Evolutionary conservation across 1,140 invertebrate genomes (phyloP), one percentile per base, ranked within the genome.

Genomic region (Heliconius nattereri): DNA sequence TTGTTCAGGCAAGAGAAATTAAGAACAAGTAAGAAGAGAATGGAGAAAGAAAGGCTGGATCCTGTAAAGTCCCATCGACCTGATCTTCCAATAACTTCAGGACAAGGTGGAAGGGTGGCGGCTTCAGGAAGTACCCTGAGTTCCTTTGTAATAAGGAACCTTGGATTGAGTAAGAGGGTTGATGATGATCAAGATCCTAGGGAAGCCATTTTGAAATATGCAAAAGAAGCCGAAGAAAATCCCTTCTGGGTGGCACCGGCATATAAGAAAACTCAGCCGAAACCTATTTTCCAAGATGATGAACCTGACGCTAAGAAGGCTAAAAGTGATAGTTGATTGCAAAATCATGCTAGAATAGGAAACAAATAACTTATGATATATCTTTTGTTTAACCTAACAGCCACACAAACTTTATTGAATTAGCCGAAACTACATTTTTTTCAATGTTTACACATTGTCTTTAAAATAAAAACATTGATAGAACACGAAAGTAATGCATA

Each of bases 141-240:
- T 81, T 99, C 99, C 1, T 99, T 98, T 93, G 98, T 99, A 32
- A 99, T 99, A 71, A 96, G 99, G 78, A 99, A 99, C 91, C 95
- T 99, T 32, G 99, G 99, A 0, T 94, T 99, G 2, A 98, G 97
- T 84, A 99, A 99, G 88, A 96, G 98, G 78, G 97, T 99, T 26
- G 97, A 99, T 84, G 98, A 99, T 87, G 98, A 99, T 93, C 98
- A 99, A 86, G 98, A 99, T 95, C 98, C 99, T 0, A 96, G 99
- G 76, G 98, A 98, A 87, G 99, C 99, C 8, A 99, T 99, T 87
- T 95, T 99, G n/a, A 97, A 98, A 83, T 99, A 97, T 95, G 99
- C 99, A 0, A 98, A 99, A 92, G 98, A 99, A 40, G 99, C 99
- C 0, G 98, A 96, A 73, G 98, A 99, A 91, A 98, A 99, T 96